These are phyloP conservation scores for Sitophilus oryzae DNA, from an alignment of 1,140 invertebrate genomes.

Conservation along the genomic window DNA sequence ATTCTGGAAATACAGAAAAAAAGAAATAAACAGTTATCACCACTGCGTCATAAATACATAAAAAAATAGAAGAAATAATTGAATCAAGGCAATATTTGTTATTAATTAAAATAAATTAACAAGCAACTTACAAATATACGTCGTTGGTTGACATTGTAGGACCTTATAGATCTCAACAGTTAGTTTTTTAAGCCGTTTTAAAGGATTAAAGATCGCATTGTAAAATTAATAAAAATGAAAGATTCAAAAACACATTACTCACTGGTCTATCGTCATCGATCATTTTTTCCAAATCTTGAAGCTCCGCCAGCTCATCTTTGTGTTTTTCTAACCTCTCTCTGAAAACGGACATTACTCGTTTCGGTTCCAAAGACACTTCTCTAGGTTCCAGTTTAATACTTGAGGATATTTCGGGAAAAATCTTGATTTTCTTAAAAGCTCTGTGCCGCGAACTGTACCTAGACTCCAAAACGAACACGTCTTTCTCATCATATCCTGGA, in stretches of 20 bases:
- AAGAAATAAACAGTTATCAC: too few species aligned
- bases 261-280: constrained; percentile 50
- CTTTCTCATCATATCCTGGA: constrained; percentile 76
- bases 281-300: constrained; percentile 73
- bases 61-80: too few species aligned
- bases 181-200: too few species aligned
- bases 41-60: too few species aligned
- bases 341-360: constrained; percentile 88
- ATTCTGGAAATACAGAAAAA: constrained; percentile 51
- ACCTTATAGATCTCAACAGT: too few species aligned
- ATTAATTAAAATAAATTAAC: too few species aligned
- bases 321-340: constrained; percentile 84
- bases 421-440: constrained; percentile 87
- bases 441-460: constrained; percentile 80
- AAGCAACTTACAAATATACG: too few species aligned
- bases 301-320: constrained; percentile 81
- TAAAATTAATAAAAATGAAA: constrained; percentile 7
- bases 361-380: constrained; percentile 71
- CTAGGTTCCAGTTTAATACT: constrained; percentile 62
- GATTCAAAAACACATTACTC: constrained; percentile 29
- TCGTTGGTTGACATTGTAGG: too few species aligned
- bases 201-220: background rate
- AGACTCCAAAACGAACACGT: constrained; percentile 96
- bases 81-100: too few species aligned
- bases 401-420: constrained; percentile 65